These are phyloP conservation scores for Raja brachyura DNA, from an alignment of 2,113 vertebrate species.

Conservation along the genomic window DNA sequence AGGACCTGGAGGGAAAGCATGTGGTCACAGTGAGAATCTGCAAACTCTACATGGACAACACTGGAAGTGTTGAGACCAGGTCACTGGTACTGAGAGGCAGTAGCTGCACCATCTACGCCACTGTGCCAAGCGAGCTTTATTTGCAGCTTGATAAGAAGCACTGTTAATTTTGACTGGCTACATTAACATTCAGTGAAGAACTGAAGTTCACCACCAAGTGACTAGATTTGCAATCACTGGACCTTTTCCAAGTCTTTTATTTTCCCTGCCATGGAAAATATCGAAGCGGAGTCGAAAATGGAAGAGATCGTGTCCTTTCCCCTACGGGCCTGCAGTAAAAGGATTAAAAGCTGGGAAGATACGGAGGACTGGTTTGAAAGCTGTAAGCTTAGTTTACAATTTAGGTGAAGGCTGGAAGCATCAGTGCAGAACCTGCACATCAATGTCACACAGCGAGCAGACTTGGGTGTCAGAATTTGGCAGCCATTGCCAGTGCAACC, in stretches of 20 bases:
- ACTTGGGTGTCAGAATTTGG: conserved; percentile 1
- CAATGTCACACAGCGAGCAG: not conserved
- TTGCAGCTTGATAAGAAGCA: too few species aligned
- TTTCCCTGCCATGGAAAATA: not conserved
- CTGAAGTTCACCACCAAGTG: not conserved
- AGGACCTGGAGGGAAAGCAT: too few species aligned
- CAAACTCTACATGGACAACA: too few species aligned
- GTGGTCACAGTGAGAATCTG: too few species aligned
- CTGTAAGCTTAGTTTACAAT: not conserved
- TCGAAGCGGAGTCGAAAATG: not conserved
- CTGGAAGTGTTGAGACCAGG: too few species aligned
- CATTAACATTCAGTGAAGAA: not conserved
- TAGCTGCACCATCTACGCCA: too few species aligned
- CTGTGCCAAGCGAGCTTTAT: too few species aligned
- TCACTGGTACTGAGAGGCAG: too few species aligned
- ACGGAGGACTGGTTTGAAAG: not conserved
- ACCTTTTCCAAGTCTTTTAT: not conserved
- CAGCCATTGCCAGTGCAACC: not conserved
- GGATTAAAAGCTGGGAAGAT: not conserved
- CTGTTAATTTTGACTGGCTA: not conserved
- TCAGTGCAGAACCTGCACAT: not conserved
- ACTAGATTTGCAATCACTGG: not conserved
- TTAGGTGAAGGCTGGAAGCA: not conserved
- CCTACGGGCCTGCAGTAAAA: too few species aligned
- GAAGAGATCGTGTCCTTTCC: not conserved